Percentiles rank a stretch among this genome's conserved stretches.
phyloP scores from a whole-genome alignment of 1,140 invertebrate genomes.

The Hormaphis cornu region DNA sequence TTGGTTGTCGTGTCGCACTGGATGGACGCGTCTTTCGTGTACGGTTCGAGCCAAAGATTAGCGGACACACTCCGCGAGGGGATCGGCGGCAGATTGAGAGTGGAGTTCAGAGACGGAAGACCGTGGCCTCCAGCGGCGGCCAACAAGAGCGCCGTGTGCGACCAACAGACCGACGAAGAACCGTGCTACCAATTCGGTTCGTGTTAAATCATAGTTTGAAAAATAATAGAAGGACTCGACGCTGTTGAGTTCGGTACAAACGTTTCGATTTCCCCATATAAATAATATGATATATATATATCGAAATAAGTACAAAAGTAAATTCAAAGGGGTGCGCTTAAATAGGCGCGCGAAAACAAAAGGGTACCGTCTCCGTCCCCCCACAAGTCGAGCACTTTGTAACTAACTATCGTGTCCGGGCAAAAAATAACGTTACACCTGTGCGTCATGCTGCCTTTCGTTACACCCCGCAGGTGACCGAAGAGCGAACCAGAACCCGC shows the following conservation, averaged over 20 bases:
- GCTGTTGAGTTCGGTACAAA: too few relatives aligned
- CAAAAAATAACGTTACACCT: too few relatives aligned
- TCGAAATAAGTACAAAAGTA: too few relatives aligned
- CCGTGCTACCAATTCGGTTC: constrained; percentile 39
- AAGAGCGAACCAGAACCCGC: constrained; percentile 54
- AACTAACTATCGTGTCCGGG: too few relatives aligned
- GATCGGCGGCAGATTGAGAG: constrained; percentile 43
- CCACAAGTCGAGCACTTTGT: too few relatives aligned
- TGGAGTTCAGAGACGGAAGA: constrained; percentile 52
- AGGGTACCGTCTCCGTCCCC: too few relatives aligned
- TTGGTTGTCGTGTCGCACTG: constrained; percentile 71
- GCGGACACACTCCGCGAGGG: constrained; percentile 55
- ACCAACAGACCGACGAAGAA: constrained; percentile 43
- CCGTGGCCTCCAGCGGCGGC: constrained; percentile 59
- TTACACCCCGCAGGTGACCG: constrained; percentile 53
- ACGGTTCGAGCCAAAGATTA: constrained; percentile 60
- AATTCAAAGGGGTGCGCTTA: too few relatives aligned
- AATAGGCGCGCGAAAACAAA: too few relatives aligned
- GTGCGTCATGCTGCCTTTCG: too few relatives aligned
- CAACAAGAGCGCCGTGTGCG: constrained; percentile 56
- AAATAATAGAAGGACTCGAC: neutral
- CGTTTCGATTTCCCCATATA: too few relatives aligned
- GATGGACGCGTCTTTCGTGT: constrained; percentile 74
- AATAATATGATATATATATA: too few relatives aligned
- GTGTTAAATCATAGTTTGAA: neutral